Base-by-base conservation (phyloP, 2,888 invertebrate genomes). In the Timandra comae region DNA sequence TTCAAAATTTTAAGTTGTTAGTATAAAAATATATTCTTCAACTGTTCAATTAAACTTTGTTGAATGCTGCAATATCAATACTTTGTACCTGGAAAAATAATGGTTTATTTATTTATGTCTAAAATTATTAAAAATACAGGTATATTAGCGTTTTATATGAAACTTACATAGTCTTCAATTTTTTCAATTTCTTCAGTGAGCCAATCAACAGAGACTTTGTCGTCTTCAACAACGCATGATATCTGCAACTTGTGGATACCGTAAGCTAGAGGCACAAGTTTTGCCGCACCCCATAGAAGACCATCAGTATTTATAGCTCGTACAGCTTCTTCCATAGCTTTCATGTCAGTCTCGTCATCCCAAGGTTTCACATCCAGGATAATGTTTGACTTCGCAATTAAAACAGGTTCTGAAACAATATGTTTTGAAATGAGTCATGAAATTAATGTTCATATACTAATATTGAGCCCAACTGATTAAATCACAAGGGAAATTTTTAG, bases 291-390 rank as follows among this genome's bases (percentile, higher is more conserved):
- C 98, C 98, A 99, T 3, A 97, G 70, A 19, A 98, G 89, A 12
- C 98, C 98, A 61, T 98, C 97, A 45, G 88, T 88, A 40, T 68
- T 67, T 47, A 99, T 92, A 48, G 88, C 87, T 49, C 97, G 88
- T 0, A 98, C 96, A 51, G 86, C 80, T 13, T 84, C 73, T 80
- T 99, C 98, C 90, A 98, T 88, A 36, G 84, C 89, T 50, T 88
- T 89, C 93, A 98, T 94, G 59, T 98, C 94, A 21, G 98, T 98
- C 74, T 97, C 96, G 81, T 97, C 96, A 70, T 94, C 94, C 91
- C 91, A 91, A 9, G 97, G 97, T 70, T 99, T 99, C 1, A 98
- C 92, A 80, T 98, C 98, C 48, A 98, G 86, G 49, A 99, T 92
- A 29, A 99, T 92, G 65, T 92, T 96, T 3, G 97, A 98, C 79